Conservation (phyloP, 1,140 invertebrate genomes). For the Heliothis virescens region DNA sequence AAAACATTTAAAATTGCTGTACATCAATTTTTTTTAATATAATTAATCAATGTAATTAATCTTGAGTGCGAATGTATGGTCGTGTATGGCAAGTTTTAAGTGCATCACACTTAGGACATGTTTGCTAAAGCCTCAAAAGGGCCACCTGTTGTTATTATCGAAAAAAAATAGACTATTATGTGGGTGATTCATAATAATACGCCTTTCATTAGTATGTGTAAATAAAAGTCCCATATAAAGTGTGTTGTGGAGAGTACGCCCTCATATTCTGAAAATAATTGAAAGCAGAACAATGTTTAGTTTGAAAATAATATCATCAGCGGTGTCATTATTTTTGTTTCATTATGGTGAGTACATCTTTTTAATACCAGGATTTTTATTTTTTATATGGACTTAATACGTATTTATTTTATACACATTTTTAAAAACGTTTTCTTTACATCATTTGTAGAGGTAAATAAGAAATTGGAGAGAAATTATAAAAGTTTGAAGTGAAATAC, state of each 20-base stretch:
- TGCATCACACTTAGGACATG: constrained; percentile 14
- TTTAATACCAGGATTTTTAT: not conserved
- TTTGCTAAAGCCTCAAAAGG: constrained; percentile 16
- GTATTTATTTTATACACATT: too few species aligned
- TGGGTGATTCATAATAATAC: constrained; percentile 43
- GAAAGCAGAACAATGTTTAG: not conserved
- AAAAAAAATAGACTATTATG: constrained; percentile 26
- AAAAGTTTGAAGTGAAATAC: too few species aligned
- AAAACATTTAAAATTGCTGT: too few species aligned
- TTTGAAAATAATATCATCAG: not conserved
- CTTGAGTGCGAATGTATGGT: too few species aligned
- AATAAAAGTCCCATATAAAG: constrained; percentile 34
- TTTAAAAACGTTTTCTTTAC: not conserved
- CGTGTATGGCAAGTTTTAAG: not conserved
- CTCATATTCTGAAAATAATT: constrained; percentile 1
- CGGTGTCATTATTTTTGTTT: not conserved
- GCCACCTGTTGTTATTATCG: constrained; percentile 33
- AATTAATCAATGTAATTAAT: too few species aligned
- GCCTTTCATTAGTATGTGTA: not conserved
- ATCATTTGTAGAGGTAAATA: too few species aligned
- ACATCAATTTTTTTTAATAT: too few species aligned
- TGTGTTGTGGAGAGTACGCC: not conserved
- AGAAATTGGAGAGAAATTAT: too few species aligned
- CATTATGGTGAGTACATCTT: not conserved
- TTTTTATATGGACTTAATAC: too few species aligned